Conservation (phyloP, 2,888 invertebrate genomes). For the Sesamia inferens region DNA sequence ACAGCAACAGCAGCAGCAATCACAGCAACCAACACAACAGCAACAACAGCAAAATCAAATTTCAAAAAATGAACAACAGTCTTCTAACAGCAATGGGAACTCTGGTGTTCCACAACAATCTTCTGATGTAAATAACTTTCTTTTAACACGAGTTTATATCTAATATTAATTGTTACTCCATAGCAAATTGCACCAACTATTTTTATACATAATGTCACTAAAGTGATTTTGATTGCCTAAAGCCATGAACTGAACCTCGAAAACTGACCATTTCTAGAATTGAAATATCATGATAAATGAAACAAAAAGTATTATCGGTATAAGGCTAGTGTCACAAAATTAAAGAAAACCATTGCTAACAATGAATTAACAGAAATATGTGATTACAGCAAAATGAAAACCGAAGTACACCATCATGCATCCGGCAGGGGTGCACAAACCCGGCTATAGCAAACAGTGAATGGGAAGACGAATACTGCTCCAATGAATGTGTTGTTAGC, state of each 20-base stretch:
- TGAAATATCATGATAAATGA: constrained; percentile 2
- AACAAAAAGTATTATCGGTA: constrained; percentile 4
- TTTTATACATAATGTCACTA: constrained; percentile 1
- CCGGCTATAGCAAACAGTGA: constrained; percentile 97
- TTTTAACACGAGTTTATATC: constrained; percentile 33
- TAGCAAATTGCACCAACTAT: constrained; percentile 11
- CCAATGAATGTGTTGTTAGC: constrained; percentile 98
- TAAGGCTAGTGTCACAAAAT: constrained; percentile 8
- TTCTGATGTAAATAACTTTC: constrained; percentile 79
- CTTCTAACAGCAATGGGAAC: constrained; percentile 83
- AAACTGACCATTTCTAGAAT: background rate
- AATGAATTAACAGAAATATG: constrained; percentile 37
- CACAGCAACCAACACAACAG: constrained; percentile 71
- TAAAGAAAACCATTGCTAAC: background rate
- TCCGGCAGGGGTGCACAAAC: constrained; percentile 97
- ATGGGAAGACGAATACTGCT: constrained; percentile 99
- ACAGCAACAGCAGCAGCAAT: constrained; percentile 83
- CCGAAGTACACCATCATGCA: constrained; percentile 91
- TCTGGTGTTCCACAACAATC: constrained; percentile 83
- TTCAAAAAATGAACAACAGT: constrained; percentile 86
- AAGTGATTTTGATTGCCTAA: background rate
- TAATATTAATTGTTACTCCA: constrained; percentile 5
- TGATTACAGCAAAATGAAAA: constrained; percentile 85
- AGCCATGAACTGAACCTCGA: constrained; percentile 18
- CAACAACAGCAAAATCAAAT: constrained; percentile 73